Evolutionary conservation across 2,888 invertebrate genomes (phyloP), one percentile per base, ranked within the genome.

Genomic region (Eulithis prunata): DNA sequence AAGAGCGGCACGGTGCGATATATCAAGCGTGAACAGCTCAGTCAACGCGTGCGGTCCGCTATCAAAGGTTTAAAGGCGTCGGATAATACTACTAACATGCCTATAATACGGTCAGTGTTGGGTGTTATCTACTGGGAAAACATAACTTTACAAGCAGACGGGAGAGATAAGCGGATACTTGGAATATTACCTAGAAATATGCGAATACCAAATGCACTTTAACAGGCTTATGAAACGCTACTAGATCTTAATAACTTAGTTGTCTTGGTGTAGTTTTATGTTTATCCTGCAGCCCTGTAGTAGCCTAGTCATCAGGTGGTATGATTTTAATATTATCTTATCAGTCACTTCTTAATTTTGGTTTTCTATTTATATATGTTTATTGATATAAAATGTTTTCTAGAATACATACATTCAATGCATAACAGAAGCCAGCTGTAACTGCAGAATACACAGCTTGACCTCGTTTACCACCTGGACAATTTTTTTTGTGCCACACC

Each of bases 1-100:
- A 73, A 75, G 62, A 72, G 63, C 62, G 62, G 62, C 36, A 45
- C 46, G 51, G 57, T 70, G 73, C 76, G 79, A 80, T 71, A 58
- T 60, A 59, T 52, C 62, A 57, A 70, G 62, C 28, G 60, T 71
- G 64, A 64, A 66, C 54, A 59, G 67, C 64, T 69, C 64, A 61
- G 49, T 59, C 65, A 57, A 68, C 69, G 71, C 72, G 70, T 72
- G 73, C 68, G 70, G 70, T 71, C 71, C 49, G 41, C 66, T 64
- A 64, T 72, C 69, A 68, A 67, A 61, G 53, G 55, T 59, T 63
- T 47, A 51, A 51, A 59, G 52, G 59, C 53, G 53, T 60, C 60
- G 41, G 70, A 69, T 73, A 69, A 64, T 47, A 13, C 8, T 12
- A 28, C 21, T 38, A 36, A 38, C 62, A 59, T 54, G 64, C 45